A percentile compares a stretch with the other conserved stretches of the same genome.
These are phyloP conservation scores for Fringilla coelebs DNA, from an alignment of 2,797 vertebrate species.

Conservation along the genomic window DNA sequence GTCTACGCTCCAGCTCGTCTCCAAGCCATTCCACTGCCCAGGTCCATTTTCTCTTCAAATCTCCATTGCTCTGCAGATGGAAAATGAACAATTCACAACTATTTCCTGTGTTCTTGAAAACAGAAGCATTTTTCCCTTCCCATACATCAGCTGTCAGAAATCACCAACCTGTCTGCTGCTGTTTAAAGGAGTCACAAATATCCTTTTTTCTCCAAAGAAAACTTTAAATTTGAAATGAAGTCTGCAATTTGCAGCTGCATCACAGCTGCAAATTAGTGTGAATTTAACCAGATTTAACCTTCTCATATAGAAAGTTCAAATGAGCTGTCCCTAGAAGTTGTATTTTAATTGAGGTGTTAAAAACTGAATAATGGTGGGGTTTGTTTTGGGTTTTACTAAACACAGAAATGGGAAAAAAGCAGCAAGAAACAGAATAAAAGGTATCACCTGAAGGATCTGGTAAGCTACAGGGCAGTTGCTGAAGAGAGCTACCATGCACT, in stretches of 20 bases:
- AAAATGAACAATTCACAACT: background rate
- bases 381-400: accelerated
- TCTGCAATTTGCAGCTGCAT: background rate
- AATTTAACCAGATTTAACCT: background rate
- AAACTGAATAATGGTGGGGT: background rate
- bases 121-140: background rate
- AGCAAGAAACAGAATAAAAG: conserved; percentile 3
- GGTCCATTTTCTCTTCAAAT: conserved; percentile 98
- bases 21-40: conserved; percentile 99
- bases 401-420: background rate
- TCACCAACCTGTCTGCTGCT: background rate
- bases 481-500: conserved; percentile 99
- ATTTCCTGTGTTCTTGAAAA: background rate
- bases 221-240: background rate
- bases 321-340: background rate
- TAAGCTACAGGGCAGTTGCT: conserved; percentile 99
- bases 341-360: background rate
- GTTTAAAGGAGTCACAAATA: background rate
- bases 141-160: background rate
- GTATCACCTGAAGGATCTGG: conserved; percentile 95
- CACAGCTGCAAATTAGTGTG: background rate
- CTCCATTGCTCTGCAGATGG: conserved; percentile 90
- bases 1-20: conserved; percentile 95
- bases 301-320: background rate
- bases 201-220: background rate